A percentile compares a stretch with the other conserved stretches of the same genome.
phyloP scores from a whole-genome alignment of 2,797 vertebrate genomes.

The Pteropus rufus region DNA sequence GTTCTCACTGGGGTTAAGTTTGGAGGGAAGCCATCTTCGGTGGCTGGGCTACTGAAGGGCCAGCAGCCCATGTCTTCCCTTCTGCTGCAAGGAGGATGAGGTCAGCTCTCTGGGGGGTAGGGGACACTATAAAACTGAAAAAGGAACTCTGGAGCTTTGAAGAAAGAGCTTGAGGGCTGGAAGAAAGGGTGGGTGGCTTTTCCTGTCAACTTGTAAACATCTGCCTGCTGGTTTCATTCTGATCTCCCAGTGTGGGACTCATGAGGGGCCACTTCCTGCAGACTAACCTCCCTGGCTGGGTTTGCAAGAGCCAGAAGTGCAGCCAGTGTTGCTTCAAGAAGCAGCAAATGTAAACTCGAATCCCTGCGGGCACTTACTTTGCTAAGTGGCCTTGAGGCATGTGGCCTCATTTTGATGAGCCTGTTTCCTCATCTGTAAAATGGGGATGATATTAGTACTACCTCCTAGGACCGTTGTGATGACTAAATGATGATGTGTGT shows the following conservation, averaged over 20 bases:
- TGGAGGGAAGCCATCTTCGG: background rate
- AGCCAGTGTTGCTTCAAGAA: conserved; percentile 56
- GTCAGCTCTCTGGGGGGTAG: conserved; percentile 15
- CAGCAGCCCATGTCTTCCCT: background rate
- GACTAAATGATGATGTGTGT: background rate
- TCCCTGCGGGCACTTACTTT: background rate
- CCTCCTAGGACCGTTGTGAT: background rate
- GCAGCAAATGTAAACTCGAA: background rate
- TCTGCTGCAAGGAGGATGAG: conserved; percentile 34
- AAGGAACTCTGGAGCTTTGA: background rate
- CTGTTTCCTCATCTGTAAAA: background rate
- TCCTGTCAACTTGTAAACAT: conserved; percentile 33
- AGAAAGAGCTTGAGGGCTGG: background rate
- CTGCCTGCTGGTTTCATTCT: conserved; percentile 32
- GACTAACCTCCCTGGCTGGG: conserved; percentile 26
- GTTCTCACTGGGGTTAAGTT: background rate
- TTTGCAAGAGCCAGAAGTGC: conserved; percentile 71
- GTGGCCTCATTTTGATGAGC: background rate
- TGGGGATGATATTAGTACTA: too few species aligned
- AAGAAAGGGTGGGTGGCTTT: background rate
- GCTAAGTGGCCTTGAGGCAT: background rate
- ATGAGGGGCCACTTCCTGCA: conserved; percentile 46
- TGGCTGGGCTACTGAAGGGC: background rate
- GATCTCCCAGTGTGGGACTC: background rate
- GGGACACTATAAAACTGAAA: conserved; percentile 2